These are phyloP conservation scores for Talpa occidentalis DNA, from an alignment of 2,113 vertebrate genomes.

Conservation along the genomic window DNA sequence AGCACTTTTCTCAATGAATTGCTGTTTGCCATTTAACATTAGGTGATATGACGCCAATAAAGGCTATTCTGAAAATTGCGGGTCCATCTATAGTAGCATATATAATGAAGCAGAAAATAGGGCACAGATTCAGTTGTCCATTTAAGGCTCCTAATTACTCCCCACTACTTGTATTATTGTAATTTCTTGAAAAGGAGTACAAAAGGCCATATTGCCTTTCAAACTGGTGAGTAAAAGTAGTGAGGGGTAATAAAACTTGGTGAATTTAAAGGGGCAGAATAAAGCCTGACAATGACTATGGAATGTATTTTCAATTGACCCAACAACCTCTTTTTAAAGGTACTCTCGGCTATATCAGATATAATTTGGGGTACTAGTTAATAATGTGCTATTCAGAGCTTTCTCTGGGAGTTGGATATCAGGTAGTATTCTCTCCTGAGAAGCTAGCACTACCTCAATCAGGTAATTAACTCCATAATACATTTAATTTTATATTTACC, in stretches of 20 bases:
- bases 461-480: neutral
- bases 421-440: neutral
- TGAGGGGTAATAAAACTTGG: neutral
- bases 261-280: neutral
- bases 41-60: neutral
- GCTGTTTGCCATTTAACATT: neutral
- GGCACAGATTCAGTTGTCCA: neutral
- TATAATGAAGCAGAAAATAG: neutral
- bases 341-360: neutral
- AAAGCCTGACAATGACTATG: neutral
- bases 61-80: neutral
- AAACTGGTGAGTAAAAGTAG: neutral
- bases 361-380: neutral
- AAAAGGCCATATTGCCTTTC: neutral
- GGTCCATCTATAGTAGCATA: neutral
- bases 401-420: neutral
- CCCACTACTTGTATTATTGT: neutral
- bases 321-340: neutral
- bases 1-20: neutral
- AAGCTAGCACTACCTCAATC: neutral
- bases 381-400: neutral
- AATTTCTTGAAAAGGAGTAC: neutral
- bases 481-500: neutral
- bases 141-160: neutral
- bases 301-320: neutral